Evolutionary conservation across 2,113 vertebrate genomes (phyloP), one percentile per base, ranked within the genome.

Genomic region (Nerophis lumbriciformis): DNA sequence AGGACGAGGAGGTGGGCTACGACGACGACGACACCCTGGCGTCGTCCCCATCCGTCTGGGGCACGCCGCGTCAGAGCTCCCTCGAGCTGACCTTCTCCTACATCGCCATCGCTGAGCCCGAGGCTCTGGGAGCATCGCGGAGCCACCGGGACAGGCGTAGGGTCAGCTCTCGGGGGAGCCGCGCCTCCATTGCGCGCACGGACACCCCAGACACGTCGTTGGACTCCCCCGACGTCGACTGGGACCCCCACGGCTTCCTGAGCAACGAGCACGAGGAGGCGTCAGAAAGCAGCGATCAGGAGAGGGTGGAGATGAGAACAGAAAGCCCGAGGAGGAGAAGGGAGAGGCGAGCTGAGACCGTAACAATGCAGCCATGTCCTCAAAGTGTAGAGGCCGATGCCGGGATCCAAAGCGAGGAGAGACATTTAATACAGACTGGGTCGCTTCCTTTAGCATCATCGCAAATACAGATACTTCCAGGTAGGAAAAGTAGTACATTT

Each of bases 71-170:
- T 16, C 91, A 92, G 80, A 88, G 80, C 82, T 89, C 87, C 62
- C 77, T 71, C 0, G 94, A 95, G 88, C 89, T 92, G 82, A 94
- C 93, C 37, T 94, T 95, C 78, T 94, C 93, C 55, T 93, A 94
- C 83, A 91, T 94, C 6, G 92, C 93, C 78, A 92, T 94, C 3
- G 88, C 89, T 0, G 91, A 91, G 42, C 62, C 87, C 0, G 87
- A 91, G 13, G 80, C 81, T 0, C 81, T 88, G 4, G 82, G 83
- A 3, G 70, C 79, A 5, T 78, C 81, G 0, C 72, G 83, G 11
- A 86, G 84, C 73, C 85, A 82, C 47, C 87, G 81, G 0, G 85
- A 71, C 69, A 85, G 76, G 50, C 87, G 90, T 47, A 74, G 89
- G 66, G 74, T 35, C 0, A 60, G 79, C 44, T 80, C 65, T 47